Conservation (phyloP, 2,113 vertebrate genomes). For the Leuciscus idus region DNA sequence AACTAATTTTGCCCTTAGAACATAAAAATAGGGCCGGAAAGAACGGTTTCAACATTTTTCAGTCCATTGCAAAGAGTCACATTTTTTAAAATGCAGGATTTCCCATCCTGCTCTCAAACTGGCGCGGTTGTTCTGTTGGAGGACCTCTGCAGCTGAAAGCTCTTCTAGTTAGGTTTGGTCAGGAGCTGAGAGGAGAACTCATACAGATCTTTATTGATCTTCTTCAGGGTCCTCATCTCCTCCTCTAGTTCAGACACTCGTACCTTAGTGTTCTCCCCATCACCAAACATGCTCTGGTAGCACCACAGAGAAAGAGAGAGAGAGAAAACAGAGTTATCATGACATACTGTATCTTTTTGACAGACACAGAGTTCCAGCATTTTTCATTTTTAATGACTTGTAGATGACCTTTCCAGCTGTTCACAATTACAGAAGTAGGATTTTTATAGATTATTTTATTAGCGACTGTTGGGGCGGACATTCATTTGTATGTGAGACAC, state of each 20-base stretch:
- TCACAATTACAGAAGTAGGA: neutral
- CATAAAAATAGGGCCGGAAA: neutral
- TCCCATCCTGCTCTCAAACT: neutral
- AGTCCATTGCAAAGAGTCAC: neutral
- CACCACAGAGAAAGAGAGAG: neutral
- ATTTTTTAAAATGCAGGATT: neutral
- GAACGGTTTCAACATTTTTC: neutral
- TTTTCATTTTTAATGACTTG: neutral
- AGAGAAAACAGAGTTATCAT: neutral
- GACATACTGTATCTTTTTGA: neutral
- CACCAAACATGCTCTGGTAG: constrained; percentile 83
- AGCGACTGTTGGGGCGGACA: neutral
- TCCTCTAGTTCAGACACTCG: constrained; percentile 89
- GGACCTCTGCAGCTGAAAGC: neutral
- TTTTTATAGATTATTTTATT: neutral
- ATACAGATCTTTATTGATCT: constrained; percentile 94
- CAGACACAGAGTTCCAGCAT: neutral
- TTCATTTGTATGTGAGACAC: neutral
- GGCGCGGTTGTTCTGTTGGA: neutral
- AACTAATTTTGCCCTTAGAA: neutral
- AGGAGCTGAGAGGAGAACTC: constrained; percentile 92
- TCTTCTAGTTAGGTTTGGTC: constrained; percentile 79
- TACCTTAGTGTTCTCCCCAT: constrained; percentile 88
- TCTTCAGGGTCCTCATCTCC: constrained; percentile 89
- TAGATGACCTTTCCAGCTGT: neutral